These are phyloP conservation scores for Motacilla tschutschensis DNA, from an alignment of 2,113 vertebrate genomes.

Conservation along the genomic window DNA sequence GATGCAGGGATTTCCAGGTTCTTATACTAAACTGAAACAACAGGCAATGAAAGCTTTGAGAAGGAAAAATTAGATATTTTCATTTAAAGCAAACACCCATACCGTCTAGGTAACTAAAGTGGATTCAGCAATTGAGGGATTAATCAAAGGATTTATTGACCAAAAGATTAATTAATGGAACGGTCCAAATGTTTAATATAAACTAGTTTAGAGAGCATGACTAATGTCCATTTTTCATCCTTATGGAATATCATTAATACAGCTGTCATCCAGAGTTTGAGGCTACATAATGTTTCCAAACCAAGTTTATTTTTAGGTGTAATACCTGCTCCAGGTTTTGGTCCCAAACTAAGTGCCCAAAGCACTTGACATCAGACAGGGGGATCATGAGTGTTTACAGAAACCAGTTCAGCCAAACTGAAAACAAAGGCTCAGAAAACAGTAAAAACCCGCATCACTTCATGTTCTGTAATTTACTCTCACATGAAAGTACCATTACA, in stretches of 20 bases:
- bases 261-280: not conserved
- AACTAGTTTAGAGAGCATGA: not conserved
- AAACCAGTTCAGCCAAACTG: not conserved
- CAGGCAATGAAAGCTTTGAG: not conserved
- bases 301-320: not conserved
- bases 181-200: not conserved
- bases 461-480: not conserved
- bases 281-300: not conserved
- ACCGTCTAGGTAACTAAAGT: not conserved
- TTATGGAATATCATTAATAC: not conserved
- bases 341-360: not conserved
- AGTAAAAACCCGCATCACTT: not conserved
- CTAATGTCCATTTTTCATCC: not conserved
- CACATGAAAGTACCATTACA: not conserved
- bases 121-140: not conserved
- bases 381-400: not conserved
- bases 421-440: not conserved
- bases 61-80: not conserved
- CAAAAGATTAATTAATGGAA: not conserved
- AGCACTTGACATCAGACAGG: not conserved
- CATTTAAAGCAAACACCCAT: not conserved
- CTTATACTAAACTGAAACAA: not conserved
- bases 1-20: not conserved
- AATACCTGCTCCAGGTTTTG: not conserved
- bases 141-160: not conserved